Conservation (phyloP, 2,113 vertebrate species). For the Calyptomena viridis region DNA sequence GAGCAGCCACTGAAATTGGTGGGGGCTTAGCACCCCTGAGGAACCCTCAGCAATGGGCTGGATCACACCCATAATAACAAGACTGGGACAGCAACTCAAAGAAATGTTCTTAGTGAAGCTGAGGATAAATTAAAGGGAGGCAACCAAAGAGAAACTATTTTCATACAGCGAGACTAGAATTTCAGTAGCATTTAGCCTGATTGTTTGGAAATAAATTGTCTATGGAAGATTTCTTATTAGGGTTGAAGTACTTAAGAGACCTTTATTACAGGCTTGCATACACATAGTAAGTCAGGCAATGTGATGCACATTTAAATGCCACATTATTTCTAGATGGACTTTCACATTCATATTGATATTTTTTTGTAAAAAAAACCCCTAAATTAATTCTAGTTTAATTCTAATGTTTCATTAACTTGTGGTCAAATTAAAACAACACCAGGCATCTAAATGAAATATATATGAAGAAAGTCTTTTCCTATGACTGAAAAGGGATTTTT, state of each 20-base stretch:
- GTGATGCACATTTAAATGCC: not conserved
- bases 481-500: not conserved
- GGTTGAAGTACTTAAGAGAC: not conserved
- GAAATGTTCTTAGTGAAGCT: constrained; percentile 13
- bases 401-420: not conserved
- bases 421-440: not conserved
- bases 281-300: not conserved
- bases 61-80: not conserved
- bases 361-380: not conserved
- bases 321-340: not conserved
- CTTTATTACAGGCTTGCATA: not conserved
- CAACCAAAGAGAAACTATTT: constrained; percentile 52
- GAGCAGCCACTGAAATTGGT: not conserved
- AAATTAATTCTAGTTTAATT: not conserved
- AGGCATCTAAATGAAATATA: not conserved
- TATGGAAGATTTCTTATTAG: not conserved
- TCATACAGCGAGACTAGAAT: not conserved
- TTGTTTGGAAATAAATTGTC: constrained; percentile 10
- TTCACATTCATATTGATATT: not conserved
- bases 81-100: not conserved
- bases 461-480: not conserved
- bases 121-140: constrained; percentile 57
- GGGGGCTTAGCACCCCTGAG: not conserved
- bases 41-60: not conserved
- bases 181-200: not conserved